Conservation (phyloP, 2,797 vertebrate species). For the Acrocephalus scirpaceus region DNA sequence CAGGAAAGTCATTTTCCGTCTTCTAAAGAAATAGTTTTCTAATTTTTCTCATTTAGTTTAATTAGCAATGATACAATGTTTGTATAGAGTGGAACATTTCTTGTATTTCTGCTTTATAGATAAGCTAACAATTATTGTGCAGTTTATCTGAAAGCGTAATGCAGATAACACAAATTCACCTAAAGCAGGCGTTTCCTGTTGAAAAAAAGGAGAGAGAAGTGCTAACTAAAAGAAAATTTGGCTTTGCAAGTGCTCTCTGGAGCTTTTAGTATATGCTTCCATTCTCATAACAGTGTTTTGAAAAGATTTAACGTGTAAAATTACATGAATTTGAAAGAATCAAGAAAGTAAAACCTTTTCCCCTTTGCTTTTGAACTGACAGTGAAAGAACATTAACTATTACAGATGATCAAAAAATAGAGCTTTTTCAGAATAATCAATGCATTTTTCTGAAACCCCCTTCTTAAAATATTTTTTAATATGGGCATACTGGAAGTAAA, state of each 20-base stretch:
- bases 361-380: not conserved
- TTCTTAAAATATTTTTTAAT: not conserved
- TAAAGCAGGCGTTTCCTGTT: not conserved
- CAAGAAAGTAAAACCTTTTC: not conserved
- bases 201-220: not conserved
- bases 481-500: not conserved
- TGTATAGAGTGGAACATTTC: not conserved
- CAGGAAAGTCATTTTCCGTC: not conserved
- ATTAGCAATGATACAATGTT: not conserved
- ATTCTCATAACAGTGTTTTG: not conserved
- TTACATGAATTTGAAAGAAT: not conserved
- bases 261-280: not conserved
- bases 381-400: not conserved
- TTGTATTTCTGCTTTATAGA: not conserved
- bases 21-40: not conserved
- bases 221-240: not conserved
- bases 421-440: not conserved
- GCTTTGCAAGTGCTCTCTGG: not conserved
- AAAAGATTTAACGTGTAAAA: not conserved
- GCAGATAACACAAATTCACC: not conserved
- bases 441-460: not conserved
- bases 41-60: not conserved
- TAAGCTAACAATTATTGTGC: conserved; percentile 14
- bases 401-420: not conserved
- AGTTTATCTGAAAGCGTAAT: not conserved